These are phyloP conservation scores for Tetrapedia diversipes DNA, from an alignment of 2,888 invertebrate species.

Conservation along the genomic window DNA sequence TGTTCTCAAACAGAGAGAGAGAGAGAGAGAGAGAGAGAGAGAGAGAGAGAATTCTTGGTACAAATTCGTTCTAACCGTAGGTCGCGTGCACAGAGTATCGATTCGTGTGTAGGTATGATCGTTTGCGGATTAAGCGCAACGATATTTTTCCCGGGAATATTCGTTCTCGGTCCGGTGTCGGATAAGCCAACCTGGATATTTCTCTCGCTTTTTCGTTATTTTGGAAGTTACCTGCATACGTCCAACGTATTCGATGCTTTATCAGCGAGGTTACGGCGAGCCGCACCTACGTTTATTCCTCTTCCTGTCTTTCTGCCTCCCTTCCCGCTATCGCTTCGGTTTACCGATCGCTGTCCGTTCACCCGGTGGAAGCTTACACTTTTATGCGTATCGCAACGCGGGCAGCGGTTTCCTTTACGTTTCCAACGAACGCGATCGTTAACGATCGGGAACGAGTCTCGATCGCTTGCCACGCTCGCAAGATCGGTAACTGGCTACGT, in stretches of 20 bases:
- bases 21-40: background rate
- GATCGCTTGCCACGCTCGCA: background rate
- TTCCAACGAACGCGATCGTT: background rate
- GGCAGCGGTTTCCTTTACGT: background rate
- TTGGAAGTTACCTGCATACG: conserved; percentile 63
- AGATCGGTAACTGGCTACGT: background rate
- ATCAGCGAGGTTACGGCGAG: conserved; percentile 60
- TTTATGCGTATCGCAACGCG: background rate
- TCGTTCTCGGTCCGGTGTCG: conserved; percentile 59
- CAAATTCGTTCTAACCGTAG: conserved; percentile 42
- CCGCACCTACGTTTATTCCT: conserved; percentile 26
- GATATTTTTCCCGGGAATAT: conserved; percentile 68
- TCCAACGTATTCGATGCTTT: conserved; percentile 67
- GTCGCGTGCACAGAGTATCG: conserved; percentile 40
- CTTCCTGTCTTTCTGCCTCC: conserved; percentile 7
- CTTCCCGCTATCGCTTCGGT: conserved; percentile 22
- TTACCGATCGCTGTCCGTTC: conserved; percentile 25
- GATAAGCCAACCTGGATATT: conserved; percentile 67
- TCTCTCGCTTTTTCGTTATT: conserved; percentile 69
- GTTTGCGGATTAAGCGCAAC: conserved; percentile 65
- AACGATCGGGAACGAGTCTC: conserved; percentile 15
- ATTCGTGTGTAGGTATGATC: conserved; percentile 57
- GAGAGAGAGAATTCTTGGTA: conserved; percentile 1
- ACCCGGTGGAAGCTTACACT: background rate
- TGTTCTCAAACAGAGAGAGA: background rate